Conservation (phyloP, 2,888 invertebrate genomes). For the Oeneis ivallda region DNA sequence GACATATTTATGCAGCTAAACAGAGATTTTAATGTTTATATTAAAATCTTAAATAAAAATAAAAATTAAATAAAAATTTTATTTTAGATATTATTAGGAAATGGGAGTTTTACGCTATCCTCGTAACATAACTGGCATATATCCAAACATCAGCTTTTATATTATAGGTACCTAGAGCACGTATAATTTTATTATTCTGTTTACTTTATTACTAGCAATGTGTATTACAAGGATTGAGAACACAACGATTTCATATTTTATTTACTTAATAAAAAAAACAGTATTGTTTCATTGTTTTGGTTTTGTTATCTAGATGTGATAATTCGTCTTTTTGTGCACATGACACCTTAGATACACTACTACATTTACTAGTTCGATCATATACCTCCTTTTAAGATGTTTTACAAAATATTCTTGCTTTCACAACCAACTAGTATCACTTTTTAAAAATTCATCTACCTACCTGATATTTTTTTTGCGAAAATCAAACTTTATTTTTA, state of each 20-base stretch:
- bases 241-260: background rate
- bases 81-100: too few relatives aligned
- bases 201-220: background rate
- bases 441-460: background rate
- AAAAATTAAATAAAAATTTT: too few relatives aligned
- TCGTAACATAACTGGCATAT: conserved; percentile 35
- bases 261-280: background rate
- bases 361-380: background rate
- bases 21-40: too few relatives aligned
- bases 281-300: background rate
- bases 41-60: too few relatives aligned
- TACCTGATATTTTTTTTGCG: background rate
- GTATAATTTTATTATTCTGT: background rate
- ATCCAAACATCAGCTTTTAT: conserved; percentile 45
- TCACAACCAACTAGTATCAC: conserved; percentile 7
- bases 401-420: conserved; percentile 7
- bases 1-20: too few relatives aligned
- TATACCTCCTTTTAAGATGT: background rate
- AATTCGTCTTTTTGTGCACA: background rate
- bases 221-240: background rate
- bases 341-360: background rate
- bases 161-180: background rate
- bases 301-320: too few relatives aligned
- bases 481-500: background rate
- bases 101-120: background rate